Evolutionary conservation across 2,888 invertebrate genomes (phyloP), one percentile per base, ranked within the genome.

Genomic region (Sussaba pulchella): DNA sequence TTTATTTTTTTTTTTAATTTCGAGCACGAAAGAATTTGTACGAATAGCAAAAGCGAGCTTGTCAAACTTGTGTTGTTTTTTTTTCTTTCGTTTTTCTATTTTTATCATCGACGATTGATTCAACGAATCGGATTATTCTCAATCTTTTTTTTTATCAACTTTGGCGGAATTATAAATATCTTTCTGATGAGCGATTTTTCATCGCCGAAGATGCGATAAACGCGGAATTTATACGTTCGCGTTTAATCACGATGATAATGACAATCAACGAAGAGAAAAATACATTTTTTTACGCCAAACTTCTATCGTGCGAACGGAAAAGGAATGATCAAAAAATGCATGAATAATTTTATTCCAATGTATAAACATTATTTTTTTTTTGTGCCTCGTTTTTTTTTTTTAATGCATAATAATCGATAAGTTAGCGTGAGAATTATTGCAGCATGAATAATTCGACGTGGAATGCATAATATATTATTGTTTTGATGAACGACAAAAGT

Each of bases 191-290:
- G 1, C 41, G 5, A 50, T 50, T 43, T 64, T 71, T 31, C 14
- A 14, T 24, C 10, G 61, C 8, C n/a, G 12, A 5, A 1, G 9
- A 54, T n/a, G 26, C 24, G 45, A 66, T 52, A n/a, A 67, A n/a
- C 57, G 66, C 36, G 24, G 54, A 63, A 69, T 69, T 61, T n/a
- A 69, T 54, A 63, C 26, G 57, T 64, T 26, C 39, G 24, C 54
- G 17, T 17, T 69, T 47, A 8, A 45, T 57, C 26, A 31, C 19
- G 26, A 57, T 52, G 24, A 26, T 45, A 54, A 69, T 10, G 52
- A 43, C 10, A 67, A 75, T 80, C 80, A 76, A 63, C 63, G 76
- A 72, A 21, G 24, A 43, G 45, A 36, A 59, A 50, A n/a, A n/a
- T n/a, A n/a, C 12, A 31, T 67, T 80, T 80, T 69, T 76, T 14